These are phyloP conservation scores for Coptodon rendalli DNA, from an alignment of 2,113 vertebrate species.

Conservation along the genomic window DNA sequence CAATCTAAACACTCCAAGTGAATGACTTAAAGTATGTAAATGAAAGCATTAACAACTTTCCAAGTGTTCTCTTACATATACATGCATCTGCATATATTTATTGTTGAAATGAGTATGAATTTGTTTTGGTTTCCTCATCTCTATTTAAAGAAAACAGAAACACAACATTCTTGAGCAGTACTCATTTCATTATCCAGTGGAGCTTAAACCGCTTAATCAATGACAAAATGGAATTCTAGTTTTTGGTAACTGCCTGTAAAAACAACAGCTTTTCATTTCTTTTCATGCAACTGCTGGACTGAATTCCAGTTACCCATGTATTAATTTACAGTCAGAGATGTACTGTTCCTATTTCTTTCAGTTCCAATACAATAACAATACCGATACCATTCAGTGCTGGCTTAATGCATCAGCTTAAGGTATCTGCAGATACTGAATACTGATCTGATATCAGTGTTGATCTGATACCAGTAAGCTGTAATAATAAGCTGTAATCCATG, in stretches of 20 bases:
- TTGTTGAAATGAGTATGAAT: background rate
- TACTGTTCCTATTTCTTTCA: background rate
- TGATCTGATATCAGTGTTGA: background rate
- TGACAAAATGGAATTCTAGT: background rate
- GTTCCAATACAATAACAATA: background rate
- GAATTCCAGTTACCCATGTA: background rate
- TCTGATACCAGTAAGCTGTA: background rate
- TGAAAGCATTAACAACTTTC: background rate
- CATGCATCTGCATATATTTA: background rate
- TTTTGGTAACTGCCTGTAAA: background rate
- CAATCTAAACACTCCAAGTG: background rate
- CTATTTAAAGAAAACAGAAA: background rate
- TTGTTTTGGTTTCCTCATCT: background rate
- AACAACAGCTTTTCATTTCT: background rate
- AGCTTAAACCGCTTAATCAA: constrained; percentile 27
- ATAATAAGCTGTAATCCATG: background rate
- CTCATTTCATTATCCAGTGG: constrained; percentile 28
- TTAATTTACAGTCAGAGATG: background rate
- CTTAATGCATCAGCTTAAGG: background rate
- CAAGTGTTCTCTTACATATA: background rate
- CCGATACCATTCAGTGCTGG: background rate
- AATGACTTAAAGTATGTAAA: background rate
- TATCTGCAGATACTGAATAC: background rate
- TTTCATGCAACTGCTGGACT: background rate
- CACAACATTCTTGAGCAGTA: background rate